These are phyloP conservation scores for Liasis olivaceus DNA, from an alignment of 2,797 vertebrate species.

Conservation along the genomic window DNA sequence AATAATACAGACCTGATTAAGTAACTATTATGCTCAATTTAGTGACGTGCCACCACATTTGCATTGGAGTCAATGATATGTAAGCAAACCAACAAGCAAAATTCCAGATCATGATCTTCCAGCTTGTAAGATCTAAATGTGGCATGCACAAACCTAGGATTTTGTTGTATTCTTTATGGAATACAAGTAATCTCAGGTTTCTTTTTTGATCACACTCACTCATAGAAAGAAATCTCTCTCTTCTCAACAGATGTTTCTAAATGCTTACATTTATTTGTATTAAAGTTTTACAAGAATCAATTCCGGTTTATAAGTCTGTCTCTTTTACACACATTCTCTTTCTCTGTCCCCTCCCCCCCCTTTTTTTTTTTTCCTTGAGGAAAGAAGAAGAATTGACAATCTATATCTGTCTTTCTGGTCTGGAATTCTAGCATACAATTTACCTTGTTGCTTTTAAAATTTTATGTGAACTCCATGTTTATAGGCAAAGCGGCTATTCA, in stretches of 20 bases:
- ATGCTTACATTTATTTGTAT: constrained; percentile 68
- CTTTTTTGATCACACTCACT: constrained; percentile 45
- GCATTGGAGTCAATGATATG: not conserved
- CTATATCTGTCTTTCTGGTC: constrained; percentile 13
- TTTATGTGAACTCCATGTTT: constrained; percentile 45
- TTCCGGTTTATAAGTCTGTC: constrained; percentile 60
- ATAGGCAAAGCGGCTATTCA: constrained; percentile 26
- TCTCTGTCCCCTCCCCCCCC: constrained; percentile 24
- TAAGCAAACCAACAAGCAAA: not conserved
- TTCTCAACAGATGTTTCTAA: constrained; percentile 66
- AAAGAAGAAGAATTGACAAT: constrained; percentile 58
- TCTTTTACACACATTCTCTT: constrained; percentile 25
- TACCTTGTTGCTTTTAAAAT: constrained; percentile 62
- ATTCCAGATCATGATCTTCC: constrained; percentile 38
- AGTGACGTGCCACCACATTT: not conserved
- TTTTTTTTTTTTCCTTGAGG: constrained; percentile 48
- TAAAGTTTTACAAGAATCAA: constrained; percentile 71
- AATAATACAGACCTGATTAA: not conserved
- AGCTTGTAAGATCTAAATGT: not conserved
- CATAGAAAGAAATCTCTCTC: constrained; percentile 51
- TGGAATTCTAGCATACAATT: constrained; percentile 52
- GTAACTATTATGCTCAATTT: not conserved
- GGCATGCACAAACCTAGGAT: fast-evolving
- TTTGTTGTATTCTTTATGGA: constrained; percentile 16
- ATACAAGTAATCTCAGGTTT: constrained; percentile 40